phyloP scores from a whole-genome alignment of 2,888 invertebrate genomes.

The Lysandra bellargus region DNA sequence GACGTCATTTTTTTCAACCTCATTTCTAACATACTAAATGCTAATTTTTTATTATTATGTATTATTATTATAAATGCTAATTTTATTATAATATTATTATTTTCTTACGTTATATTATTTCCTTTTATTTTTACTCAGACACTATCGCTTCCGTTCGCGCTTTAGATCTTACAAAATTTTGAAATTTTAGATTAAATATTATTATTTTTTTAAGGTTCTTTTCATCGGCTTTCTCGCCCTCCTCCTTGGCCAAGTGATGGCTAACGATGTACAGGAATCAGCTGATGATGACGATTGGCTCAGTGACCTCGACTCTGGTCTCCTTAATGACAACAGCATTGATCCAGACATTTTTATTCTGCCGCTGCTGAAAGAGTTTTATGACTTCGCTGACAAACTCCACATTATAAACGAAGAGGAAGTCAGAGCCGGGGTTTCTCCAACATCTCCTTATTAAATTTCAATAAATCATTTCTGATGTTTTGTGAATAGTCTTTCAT shows the following conservation, averaged over 20 bases:
- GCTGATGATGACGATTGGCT: slow-evolving; percentile 7
- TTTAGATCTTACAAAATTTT: too few species aligned
- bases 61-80: too few species aligned
- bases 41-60: too few species aligned
- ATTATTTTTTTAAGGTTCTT: neutral
- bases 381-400: neutral
- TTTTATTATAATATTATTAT: too few species aligned
- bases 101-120: too few species aligned
- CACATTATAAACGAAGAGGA: neutral
- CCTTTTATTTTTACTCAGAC: too few species aligned
- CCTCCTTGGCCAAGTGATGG: neutral
- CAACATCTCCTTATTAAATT: neutral
- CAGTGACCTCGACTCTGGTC: neutral
- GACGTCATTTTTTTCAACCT: neutral
- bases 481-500: neutral
- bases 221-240: slow-evolving; percentile 15
- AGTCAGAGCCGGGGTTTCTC: neutral
- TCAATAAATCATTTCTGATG: neutral
- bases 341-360: neutral
- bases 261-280: neutral
- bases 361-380: neutral
- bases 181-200: neutral
- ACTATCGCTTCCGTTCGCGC: too few species aligned
- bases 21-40: neutral
- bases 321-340: neutral